Percentiles rank a stretch among this genome's conserved stretches.
phyloP scores from a whole-genome alignment of 1,140 invertebrate genomes.

The Meteorus sp. region DNA sequence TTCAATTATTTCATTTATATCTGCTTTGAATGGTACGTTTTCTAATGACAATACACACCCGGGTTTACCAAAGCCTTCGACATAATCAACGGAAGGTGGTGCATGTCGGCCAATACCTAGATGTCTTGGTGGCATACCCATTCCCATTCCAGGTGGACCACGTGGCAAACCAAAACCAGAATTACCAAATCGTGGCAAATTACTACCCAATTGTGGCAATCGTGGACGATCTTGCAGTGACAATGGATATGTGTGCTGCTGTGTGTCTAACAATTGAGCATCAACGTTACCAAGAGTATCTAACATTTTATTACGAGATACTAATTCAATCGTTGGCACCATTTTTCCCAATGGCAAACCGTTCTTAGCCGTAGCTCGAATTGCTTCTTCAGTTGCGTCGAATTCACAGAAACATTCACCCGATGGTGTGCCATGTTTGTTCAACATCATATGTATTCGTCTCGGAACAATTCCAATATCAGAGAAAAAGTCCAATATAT shows the following conservation, averaged over 20 bases:
- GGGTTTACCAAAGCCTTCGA: conserved; percentile 71
- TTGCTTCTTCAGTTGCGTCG: conserved; percentile 67
- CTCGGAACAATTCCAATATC: conserved; percentile 74
- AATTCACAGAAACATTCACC: conserved; percentile 90
- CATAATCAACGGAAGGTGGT: conserved; percentile 38
- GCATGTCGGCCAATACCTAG: conserved; percentile 40
- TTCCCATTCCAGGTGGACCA: conserved; percentile 47
- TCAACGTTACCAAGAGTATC: conserved; percentile 51
- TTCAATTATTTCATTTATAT: conserved; percentile 82
- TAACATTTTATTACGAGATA: conserved; percentile 66
- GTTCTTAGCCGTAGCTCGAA: conserved; percentile 71
- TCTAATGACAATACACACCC: conserved; percentile 81
- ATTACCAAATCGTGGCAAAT: conserved; percentile 44
- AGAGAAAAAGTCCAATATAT: conserved; percentile 79
- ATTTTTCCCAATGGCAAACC: conserved; percentile 67
- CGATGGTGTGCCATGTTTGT: conserved; percentile 67
- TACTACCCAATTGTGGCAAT: conserved; percentile 42
- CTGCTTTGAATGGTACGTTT: conserved; percentile 85
- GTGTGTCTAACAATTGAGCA: conserved; percentile 31
- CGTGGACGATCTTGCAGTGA: conserved; percentile 45
- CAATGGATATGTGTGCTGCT: conserved; percentile 31
- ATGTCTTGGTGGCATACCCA: conserved; percentile 51
- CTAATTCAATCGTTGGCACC: conserved; percentile 67
- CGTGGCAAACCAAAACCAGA: conserved; percentile 45
- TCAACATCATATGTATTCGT: conserved; percentile 77